These are phyloP conservation scores for Pantherophis alleghaniensis DNA, from an alignment of 2,797 vertebrate species.

Conservation along the genomic window DNA sequence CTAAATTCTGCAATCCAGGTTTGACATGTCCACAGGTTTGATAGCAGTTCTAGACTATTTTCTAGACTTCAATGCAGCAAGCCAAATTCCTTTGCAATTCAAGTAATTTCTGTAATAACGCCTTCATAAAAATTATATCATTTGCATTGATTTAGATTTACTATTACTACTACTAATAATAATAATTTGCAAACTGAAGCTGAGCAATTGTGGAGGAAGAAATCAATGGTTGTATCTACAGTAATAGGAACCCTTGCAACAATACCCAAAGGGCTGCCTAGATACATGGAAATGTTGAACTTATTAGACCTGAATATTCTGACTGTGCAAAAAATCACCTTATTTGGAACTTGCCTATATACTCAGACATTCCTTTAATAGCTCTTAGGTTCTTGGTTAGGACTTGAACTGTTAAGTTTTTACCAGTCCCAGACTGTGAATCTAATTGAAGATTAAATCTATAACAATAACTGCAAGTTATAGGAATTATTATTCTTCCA, in stretches of 20 bases:
- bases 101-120: neutral
- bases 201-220: neutral
- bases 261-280: neutral
- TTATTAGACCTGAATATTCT: neutral
- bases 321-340: neutral
- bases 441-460: neutral
- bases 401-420: neutral
- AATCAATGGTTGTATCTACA: neutral
- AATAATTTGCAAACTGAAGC: neutral
- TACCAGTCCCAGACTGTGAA: neutral
- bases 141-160: neutral
- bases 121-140: neutral
- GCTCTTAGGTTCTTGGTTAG: neutral
- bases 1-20: neutral
- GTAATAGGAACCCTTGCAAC: neutral
- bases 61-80: neutral
- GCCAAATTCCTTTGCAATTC: neutral
- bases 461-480: neutral
- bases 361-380: neutral
- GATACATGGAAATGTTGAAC: neutral
- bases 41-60: neutral
- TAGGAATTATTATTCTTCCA: neutral
- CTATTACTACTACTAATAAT: neutral
- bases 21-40: neutral
- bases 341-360: neutral